A percentile compares a stretch with the other conserved stretches of the same genome.
These are phyloP conservation scores for Calameuta idolon DNA, from an alignment of 2,888 invertebrate genomes.

Conservation along the genomic window DNA sequence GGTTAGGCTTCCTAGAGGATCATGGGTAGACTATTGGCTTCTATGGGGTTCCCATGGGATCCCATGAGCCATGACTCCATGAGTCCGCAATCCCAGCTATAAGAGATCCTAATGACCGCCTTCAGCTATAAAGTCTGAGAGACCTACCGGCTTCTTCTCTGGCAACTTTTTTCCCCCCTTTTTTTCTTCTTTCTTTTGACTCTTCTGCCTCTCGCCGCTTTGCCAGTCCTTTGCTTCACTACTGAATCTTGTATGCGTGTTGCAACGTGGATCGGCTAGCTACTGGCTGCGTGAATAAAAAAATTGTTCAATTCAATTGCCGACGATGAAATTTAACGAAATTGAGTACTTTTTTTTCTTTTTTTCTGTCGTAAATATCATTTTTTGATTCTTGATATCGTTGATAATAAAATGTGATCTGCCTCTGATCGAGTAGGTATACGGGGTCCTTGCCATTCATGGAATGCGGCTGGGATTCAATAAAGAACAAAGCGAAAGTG, in stretches of 20 bases:
- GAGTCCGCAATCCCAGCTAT: slow-evolving; percentile 29
- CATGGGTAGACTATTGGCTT: slow-evolving; percentile 18
- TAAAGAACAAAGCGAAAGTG: slow-evolving; percentile 39
- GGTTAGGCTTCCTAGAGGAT: background rate
- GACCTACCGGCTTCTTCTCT: background rate
- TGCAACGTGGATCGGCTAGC: background rate
- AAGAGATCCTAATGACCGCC: slow-evolving; percentile 38
- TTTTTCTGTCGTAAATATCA: background rate
- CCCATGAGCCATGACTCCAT: slow-evolving; percentile 13
- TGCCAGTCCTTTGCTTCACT: background rate
- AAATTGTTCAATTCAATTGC: background rate
- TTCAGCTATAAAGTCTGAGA: slow-evolving; percentile 28
- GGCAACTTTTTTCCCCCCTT: background rate
- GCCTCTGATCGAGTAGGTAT: background rate
- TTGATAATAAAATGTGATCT: background rate
- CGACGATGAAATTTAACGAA: background rate
- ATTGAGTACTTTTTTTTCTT: background rate
- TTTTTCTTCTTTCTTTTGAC: background rate
- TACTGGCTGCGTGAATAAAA: background rate
- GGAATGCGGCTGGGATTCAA: slow-evolving; percentile 30
- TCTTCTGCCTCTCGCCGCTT: background rate
- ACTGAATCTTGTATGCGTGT: background rate
- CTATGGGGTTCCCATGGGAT: slow-evolving; percentile 23
- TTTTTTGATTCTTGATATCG: background rate
- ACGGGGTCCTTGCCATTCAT: slow-evolving; percentile 24